Base-by-base conservation (phyloP, 2,797 vertebrate species). In the Cynodonichthys magdalenae region DNA sequence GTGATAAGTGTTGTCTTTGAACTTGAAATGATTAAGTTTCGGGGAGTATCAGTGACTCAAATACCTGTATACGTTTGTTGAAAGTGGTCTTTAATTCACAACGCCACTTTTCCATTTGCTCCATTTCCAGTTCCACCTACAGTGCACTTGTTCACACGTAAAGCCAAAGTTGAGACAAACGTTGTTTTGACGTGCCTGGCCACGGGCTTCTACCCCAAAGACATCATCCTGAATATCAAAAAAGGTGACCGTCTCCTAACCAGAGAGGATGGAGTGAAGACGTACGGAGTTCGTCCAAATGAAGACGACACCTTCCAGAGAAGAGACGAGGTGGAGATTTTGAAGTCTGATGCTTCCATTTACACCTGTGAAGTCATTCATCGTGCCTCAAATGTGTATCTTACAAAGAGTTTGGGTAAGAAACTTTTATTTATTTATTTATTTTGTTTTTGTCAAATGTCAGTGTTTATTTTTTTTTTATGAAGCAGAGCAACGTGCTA, bases 171-270 rank as follows among this genome's bases (percentile, higher is more conserved):
- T 0, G 0, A 64, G 0, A 0, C 0, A 0, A 67, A 60, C n/a
- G 0, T 70, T 0, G 3, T 46, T 0, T n/a, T 93, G 77, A 77
- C 28, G 0, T 93, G 92, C 73, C n/a, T 91, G 61, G 88, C 90
- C 46, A 90, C 90, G 0, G 90, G 83, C 0, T 92, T 92, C 81
- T 53, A 62, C 42, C 75, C 79, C 2, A 78, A 74, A 54, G 70
- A 89, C 4, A 60, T 89, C 6, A 0, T 0, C 2, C 1, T 94
- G 56, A 0, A 2, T 0, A 75, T 93, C 39, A 78, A 0, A n/a
- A 76, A 73, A 20, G 3, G 72, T 1, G 15, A 0, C 0, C 63
- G 41, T 0, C 0, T 42, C 0, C 47, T 91, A 0, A 17, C 0
- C 0, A 0, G 0, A 1, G 1, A 5, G 0, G 79, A 90, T 0